Evolutionary conservation across 2,797 vertebrate species (phyloP).

Genomic region (Macropodus opercularis): DNA sequence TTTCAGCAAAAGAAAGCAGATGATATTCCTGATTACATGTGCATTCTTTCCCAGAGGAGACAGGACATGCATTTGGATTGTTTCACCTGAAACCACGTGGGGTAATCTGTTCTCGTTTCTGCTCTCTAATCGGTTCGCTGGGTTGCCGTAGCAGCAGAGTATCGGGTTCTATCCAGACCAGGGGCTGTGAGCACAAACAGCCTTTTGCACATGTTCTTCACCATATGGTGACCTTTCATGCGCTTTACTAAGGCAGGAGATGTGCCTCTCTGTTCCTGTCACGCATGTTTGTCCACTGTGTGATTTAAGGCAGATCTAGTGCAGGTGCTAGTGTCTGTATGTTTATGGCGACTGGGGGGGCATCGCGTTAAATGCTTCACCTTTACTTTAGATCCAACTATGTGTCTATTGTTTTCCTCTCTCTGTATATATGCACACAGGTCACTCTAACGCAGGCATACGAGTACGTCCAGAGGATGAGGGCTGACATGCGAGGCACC

Average conservation of each 20-base stretch:
- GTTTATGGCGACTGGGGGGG: conserved; percentile 64
- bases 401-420: conserved; percentile 14
- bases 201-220: conserved; percentile 65
- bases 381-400: conserved; percentile 29
- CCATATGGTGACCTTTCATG: conserved; percentile 83
- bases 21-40: not conserved
- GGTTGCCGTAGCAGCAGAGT: conserved; percentile 83
- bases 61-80: conserved; percentile 7
- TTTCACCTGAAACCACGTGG: conserved; percentile 18
- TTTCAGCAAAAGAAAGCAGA: not conserved
- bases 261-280: conserved; percentile 44
- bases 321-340: conserved; percentile 61
- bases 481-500: conserved; percentile 72
- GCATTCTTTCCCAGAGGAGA: not conserved
- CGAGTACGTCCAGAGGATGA: conserved; percentile 85
- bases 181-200: conserved; percentile 70
- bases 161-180: conserved; percentile 77
- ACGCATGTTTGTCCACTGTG: conserved; percentile 60
- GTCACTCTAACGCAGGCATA: conserved; percentile 83
- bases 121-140: conserved; percentile 58
- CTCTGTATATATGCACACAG: conserved; percentile 63
- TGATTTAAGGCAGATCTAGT: conserved; percentile 53
- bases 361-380: too few species aligned
- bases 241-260: conserved; percentile 67
- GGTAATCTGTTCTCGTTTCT: conserved; percentile 54